Percentiles rank a stretch among this genome's conserved stretches.
Evolutionary conservation across 2,888 invertebrate genomes (phyloP).

Genomic region (Tiliacea citrago): DNA sequence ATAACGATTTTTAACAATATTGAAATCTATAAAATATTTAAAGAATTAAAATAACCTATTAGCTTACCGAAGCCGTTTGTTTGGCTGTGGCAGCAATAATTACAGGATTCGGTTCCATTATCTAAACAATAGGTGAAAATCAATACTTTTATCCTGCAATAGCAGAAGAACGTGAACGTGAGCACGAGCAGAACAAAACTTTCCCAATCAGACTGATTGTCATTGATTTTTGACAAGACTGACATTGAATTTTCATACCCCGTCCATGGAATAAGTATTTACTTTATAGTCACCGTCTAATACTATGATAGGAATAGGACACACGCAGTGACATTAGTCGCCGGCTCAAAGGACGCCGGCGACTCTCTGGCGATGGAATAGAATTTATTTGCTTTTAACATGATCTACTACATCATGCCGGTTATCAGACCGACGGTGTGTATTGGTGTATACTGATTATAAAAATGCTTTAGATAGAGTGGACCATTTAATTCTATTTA

Average conservation of each 20-base stretch:
- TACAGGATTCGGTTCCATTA: slow-evolving; percentile 93
- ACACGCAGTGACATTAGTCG: not conserved
- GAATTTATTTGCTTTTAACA: too few species aligned
- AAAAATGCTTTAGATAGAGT: too few species aligned
- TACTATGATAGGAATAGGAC: not conserved
- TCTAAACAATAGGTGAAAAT: slow-evolving; percentile 74
- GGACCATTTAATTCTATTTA: too few species aligned
- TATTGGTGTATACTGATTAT: too few species aligned
- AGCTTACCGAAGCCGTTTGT: slow-evolving; percentile 95
- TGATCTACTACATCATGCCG: too few species aligned
- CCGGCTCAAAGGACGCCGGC: too few species aligned
- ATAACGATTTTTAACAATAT: slow-evolving; percentile 74
- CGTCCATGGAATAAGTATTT: not conserved
- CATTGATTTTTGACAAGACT: slow-evolving; percentile 12
- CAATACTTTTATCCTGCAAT: slow-evolving; percentile 57
- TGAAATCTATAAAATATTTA: slow-evolving; percentile 8
- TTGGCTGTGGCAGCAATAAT: slow-evolving; percentile 95
- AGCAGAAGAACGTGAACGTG: slow-evolving; percentile 5
- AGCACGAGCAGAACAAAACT: not conserved
- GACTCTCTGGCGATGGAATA: too few species aligned
- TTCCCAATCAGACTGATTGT: slow-evolving; percentile 1
- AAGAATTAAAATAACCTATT: not conserved
- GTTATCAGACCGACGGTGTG: too few species aligned
- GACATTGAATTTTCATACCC: slow-evolving; percentile 8
- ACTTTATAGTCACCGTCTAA: not conserved